These are phyloP conservation scores for Sebastes elongatus DNA, from an alignment of 2,797 vertebrate species.

Conservation along the genomic window DNA sequence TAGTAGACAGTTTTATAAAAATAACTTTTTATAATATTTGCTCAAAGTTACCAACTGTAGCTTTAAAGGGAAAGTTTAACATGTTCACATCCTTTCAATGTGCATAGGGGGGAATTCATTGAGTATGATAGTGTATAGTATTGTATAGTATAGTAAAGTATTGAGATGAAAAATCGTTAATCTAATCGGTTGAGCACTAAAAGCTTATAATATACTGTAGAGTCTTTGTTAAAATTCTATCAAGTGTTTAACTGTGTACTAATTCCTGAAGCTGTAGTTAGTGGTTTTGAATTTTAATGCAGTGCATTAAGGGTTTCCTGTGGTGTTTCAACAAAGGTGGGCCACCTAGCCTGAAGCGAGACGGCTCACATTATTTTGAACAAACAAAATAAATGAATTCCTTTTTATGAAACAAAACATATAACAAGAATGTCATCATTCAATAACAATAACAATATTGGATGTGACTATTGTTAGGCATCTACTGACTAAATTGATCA, in stretches of 20 bases:
- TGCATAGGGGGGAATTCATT: no score
- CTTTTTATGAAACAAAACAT: background rate
- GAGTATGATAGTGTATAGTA: no score
- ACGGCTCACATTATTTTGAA: background rate
- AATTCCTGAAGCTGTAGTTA: background rate
- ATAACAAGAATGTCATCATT: no score
- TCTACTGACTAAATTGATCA: background rate
- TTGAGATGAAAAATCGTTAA: background rate
- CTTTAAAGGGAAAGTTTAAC: no score
- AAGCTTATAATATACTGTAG: background rate
- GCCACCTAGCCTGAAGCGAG: background rate
- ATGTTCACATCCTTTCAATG: no score
- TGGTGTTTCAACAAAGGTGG: background rate
- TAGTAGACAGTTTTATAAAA: background rate
- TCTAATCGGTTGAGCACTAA: background rate
- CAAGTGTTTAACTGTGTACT: background rate
- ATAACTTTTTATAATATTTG: background rate
- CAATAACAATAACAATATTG: no score
- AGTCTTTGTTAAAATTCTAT: background rate
- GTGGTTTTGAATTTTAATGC: conserved; percentile 2
- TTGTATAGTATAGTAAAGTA: no score
- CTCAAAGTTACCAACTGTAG: background rate
- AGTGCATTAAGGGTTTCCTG: background rate
- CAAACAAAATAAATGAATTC: background rate
- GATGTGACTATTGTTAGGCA: background rate